Evolutionary conservation across 1,140 invertebrate species (phyloP).

Genomic region (Aculops lycopersici): DNA sequence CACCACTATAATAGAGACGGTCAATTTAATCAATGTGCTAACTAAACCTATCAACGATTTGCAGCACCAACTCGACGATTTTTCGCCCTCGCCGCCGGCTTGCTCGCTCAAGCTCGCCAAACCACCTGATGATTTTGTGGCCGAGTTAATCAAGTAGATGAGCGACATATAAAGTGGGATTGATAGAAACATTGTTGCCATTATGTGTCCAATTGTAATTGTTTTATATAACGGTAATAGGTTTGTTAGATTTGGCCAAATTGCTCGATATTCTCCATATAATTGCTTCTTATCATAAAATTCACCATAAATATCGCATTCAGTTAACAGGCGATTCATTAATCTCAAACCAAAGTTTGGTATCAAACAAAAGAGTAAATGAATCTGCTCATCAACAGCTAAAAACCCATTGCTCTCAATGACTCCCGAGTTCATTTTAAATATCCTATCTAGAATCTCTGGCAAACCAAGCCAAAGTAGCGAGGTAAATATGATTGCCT

Average conservation of each 20-base stretch:
- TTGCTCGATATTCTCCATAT: neutral
- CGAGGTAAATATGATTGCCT: constrained; percentile 1
- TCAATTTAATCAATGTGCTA: neutral
- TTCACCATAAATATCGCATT: neutral
- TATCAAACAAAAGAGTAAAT: neutral
- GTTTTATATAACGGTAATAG: neutral
- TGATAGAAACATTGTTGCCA: neutral
- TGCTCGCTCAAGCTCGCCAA: neutral
- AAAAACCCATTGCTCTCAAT: neutral
- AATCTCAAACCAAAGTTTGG: neutral
- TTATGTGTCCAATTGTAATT: neutral
- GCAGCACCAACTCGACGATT: neutral
- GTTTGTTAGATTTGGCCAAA: neutral
- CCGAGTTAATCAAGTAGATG: neutral
- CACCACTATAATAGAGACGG: neutral
- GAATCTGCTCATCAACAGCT: neutral
- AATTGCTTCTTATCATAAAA: neutral
- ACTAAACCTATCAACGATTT: neutral
- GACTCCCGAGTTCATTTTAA: neutral
- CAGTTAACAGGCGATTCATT: neutral
- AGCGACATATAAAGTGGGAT: neutral
- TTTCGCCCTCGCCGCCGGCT: neutral
- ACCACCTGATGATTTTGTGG: too few species aligned
- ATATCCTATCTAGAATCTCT: constrained; percentile 26
- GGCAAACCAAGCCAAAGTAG: constrained; percentile 35